Base-by-base conservation (phyloP, 2,113 vertebrate genomes). In the Phalacrocorax carbo region DNA sequence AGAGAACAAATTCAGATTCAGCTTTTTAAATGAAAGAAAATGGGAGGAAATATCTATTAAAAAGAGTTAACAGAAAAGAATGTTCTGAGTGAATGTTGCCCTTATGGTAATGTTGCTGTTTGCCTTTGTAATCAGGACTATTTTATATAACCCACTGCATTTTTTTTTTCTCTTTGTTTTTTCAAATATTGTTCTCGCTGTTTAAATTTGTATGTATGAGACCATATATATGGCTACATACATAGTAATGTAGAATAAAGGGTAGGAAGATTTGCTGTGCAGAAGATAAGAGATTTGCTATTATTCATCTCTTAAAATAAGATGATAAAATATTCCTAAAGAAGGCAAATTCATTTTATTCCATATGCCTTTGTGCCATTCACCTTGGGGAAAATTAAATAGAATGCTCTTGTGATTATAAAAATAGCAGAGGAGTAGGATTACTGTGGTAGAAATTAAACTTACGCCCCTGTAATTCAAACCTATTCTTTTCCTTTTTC, bases 261-360 rank as follows among this genome's bases (percentile, higher is more conserved):
- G 17, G 34, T 26, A 65, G 38, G 46, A 65, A 42, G 73, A 89
- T 82, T 80, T 82, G 77, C 91, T 11, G 10, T 36, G 61, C 62
- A 38, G 83, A 69, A 92, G 73, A 48, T 40, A 88, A 90, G 84
- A 95, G 65, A 49, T 94, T 94, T 95, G 54, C 84, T 80, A 46
- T 90, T 95, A 87, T 61, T 91, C 10, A 15, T 60, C 71, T 91
- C 55, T 58, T 91, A 84, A 91, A 95, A 57, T 55, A 80, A 89
- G 23, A 42, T 80, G 66, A 91, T 91, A 88, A 93, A 92, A 85
- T 55, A 85, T 62, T 69, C 70, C 57, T 79, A 73, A 93, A 87
- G 78, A 87, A 95, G 70, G 78, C 78, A 84, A 94, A 93, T 60
- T 82, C 30, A 77, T 94, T 95, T 95, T 71, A 89, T 96, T 85